These are phyloP conservation scores for Rotaria magnacalcarata DNA, from an alignment of 2,888 invertebrate species.

Conservation along the genomic window DNA sequence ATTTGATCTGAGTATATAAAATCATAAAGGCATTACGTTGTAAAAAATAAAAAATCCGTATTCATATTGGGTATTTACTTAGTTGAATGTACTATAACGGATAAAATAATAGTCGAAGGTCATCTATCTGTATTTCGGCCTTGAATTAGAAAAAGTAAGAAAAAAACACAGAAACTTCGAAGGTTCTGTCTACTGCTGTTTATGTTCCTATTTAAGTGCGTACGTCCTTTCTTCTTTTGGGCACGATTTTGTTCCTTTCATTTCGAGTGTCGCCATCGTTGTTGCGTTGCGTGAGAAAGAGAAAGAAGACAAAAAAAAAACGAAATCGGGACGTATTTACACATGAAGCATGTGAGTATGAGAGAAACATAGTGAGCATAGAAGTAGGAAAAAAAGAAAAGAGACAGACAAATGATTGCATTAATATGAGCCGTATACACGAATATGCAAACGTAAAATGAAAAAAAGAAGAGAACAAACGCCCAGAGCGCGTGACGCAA, in stretches of 20 bases:
- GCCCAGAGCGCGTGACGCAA: neutral
- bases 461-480: neutral
- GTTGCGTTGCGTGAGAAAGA: neutral
- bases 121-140: neutral
- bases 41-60: too few species aligned
- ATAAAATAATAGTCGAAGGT: neutral
- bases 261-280: neutral
- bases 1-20: too few species aligned
- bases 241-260: neutral
- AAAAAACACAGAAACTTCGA: neutral
- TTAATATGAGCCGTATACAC: neutral
- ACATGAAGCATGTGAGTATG: neutral
- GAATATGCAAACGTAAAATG: neutral
- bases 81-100: neutral
- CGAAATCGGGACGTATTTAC: neutral
- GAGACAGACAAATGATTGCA: conserved; percentile 8
- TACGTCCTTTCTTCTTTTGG: neutral
- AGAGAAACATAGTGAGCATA: neutral
- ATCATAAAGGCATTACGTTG: too few species aligned
- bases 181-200: conserved; percentile 4
- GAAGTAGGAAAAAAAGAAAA: neutral
- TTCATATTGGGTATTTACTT: neutral
- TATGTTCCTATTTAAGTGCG: neutral
- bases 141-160: neutral
- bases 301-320: neutral